Evolutionary conservation across 2,113 vertebrate genomes (phyloP).

Genomic region (Archilochus colubris): DNA sequence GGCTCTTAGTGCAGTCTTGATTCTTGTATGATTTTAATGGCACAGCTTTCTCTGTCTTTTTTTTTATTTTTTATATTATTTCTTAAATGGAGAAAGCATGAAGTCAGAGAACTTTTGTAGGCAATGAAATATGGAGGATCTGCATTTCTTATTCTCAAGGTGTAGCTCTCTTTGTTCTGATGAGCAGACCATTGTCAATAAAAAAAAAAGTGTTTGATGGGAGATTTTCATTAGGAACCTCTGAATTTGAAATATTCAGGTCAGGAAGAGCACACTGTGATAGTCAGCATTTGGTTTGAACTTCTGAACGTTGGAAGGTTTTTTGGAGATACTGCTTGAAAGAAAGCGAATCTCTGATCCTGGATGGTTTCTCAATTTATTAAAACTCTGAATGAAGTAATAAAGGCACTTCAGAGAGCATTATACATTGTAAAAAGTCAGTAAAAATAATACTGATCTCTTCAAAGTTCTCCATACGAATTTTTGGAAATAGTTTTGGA

Average conservation of each 20-base stretch:
- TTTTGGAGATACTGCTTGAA: conserved; percentile 35
- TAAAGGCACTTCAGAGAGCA: conserved; percentile 55
- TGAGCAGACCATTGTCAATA: conserved; percentile 37
- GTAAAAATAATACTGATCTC: neutral
- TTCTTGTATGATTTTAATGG: conserved; percentile 56
- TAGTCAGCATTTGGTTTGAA: conserved; percentile 40
- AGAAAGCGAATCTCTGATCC: conserved; percentile 15
- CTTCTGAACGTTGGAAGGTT: conserved; percentile 31
- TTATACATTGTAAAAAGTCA: conserved; percentile 19
- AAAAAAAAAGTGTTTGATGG: conserved; percentile 21
- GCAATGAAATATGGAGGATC: conserved; percentile 22
- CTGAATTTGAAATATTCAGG: conserved; percentile 54
- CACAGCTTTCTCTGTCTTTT: neutral
- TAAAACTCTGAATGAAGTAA: conserved; percentile 37
- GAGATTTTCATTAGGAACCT: conserved; percentile 47
- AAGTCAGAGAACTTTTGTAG: conserved; percentile 41
- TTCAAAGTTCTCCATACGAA: conserved; percentile 18
- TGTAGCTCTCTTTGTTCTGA: conserved; percentile 37
- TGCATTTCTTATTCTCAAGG: conserved; percentile 16
- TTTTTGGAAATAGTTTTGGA: conserved; percentile 20
- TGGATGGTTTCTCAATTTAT: conserved; percentile 40
- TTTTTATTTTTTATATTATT: neutral
- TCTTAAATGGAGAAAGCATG: conserved; percentile 20
- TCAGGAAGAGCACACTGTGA: conserved; percentile 32
- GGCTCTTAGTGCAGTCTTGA: conserved; percentile 42